phyloP scores from a whole-genome alignment of 2,888 invertebrate species.

The Zygaena filipendulae region DNA sequence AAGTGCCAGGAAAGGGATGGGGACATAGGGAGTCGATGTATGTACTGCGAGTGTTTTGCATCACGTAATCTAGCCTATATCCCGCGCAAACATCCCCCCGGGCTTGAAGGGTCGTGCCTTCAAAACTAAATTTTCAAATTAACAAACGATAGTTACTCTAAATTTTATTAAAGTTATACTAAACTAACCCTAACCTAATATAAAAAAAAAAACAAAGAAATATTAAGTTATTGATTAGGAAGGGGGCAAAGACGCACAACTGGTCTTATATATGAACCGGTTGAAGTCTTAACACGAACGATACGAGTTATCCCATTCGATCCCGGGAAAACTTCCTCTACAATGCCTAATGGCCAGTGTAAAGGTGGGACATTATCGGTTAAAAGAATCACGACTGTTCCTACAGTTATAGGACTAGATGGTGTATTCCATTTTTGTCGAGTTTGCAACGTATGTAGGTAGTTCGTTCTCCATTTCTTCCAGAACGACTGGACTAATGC shows the following conservation, averaged over 20 bases:
- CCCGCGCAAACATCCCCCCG: neutral
- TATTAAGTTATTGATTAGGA: neutral
- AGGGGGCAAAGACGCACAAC: neutral
- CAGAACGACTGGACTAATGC: too few relatives aligned
- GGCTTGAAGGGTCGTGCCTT: slow-evolving; percentile 1
- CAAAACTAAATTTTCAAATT: too few relatives aligned
- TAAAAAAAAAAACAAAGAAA: neutral
- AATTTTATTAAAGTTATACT: too few relatives aligned
- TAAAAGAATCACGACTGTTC: slow-evolving; percentile 9
- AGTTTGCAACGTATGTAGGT: too few relatives aligned
- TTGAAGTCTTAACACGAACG: slow-evolving; percentile 5
- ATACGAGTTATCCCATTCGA: slow-evolving; percentile 6
- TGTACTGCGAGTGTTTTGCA: too few relatives aligned
- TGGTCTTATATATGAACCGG: slow-evolving; percentile 6
- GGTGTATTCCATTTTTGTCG: too few relatives aligned
- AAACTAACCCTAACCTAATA: too few relatives aligned
- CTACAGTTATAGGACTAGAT: slow-evolving; percentile 4
- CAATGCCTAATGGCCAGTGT: slow-evolving; percentile 9
- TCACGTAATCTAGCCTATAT: too few relatives aligned
- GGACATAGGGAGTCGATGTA: too few relatives aligned
- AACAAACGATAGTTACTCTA: too few relatives aligned
- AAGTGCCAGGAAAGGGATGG: too few relatives aligned
- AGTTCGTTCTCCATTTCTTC: too few relatives aligned
- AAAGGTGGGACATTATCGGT: slow-evolving; percentile 8
- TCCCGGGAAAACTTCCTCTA: slow-evolving; percentile 9